Percentiles rank a stretch among this genome's conserved stretches.
phyloP scores from a whole-genome alignment of 2,888 invertebrate genomes.

The Lysandra coridon region DNA sequence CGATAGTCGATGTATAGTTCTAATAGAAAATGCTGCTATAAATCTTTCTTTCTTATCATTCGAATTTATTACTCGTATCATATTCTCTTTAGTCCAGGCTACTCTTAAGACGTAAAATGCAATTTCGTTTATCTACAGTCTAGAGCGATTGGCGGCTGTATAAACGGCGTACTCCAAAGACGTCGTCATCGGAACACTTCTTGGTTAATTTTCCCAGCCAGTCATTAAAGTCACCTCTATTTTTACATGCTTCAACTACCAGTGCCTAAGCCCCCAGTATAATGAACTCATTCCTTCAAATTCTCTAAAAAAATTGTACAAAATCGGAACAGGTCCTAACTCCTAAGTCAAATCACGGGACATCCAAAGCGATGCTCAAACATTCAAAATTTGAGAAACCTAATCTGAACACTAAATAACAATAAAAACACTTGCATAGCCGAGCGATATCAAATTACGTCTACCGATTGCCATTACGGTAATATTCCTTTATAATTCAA shows the following conservation, averaged over 20 bases:
- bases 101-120: background rate
- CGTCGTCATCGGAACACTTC: background rate
- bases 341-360: background rate
- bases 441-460: conserved; percentile 74
- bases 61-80: conserved; percentile 21
- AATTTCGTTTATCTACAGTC: conserved; percentile 19
- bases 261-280: too few species aligned
- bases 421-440: conserved; percentile 63
- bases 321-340: background rate
- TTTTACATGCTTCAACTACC: background rate
- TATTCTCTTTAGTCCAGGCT: conserved; percentile 17
- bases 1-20: background rate
- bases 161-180: background rate
- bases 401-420: conserved; percentile 56
- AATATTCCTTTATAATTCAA: conserved; percentile 77
- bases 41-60: conserved; percentile 22
- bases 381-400: conserved; percentile 45
- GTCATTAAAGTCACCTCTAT: background rate
- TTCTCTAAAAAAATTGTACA: too few species aligned
- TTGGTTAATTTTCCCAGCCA: background rate
- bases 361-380: conserved; percentile 30
- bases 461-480: conserved; percentile 78
- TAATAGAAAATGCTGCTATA: conserved; percentile 2
- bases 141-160: conserved; percentile 14
- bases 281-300: too few species aligned